Evolutionary conservation across 2,888 invertebrate species (phyloP), one percentile per base, ranked within the genome.

Genomic region (Thecocarcelia acutangulata): DNA sequence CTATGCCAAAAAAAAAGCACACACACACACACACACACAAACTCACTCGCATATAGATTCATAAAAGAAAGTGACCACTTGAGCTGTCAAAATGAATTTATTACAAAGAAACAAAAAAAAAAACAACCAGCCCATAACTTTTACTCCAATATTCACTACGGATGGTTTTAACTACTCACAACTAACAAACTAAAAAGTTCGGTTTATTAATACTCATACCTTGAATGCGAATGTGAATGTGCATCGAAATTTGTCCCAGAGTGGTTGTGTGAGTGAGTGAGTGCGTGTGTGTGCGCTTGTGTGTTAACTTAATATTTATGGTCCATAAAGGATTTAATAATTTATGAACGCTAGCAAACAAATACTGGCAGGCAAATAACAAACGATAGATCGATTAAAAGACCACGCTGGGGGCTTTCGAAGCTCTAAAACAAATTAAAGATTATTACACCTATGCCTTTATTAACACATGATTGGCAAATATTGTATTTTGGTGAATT

Each of bases 71-170:
- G 56, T 77, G 76, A 77, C 68, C 81, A 81, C 76, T 81, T 81
- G 68, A 81, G 66, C 73, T 81, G 81, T 81, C 81, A 69, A 81
- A 81, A 77, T 68, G 17, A 81, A 77, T 81, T 81, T 81, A 81
- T 81, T 77, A 44, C 59, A 24, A 4, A 37, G 33, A 46, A 11
- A 15, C 13, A 21, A 33, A 54, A 50, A 59, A 42, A 17, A 44
- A 52, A 28, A 50, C 33, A 11, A 33, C 11, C 24, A 68, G 8
- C 48, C 8, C 13, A 19, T 44, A 19, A 21, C 42, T 46, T 28
- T 3, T 33, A 5, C 5, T 24, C 24, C n/a, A n/a, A n/a, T n/a
- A 33, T 33, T 9, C 33, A 8, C 33, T 70, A 13, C 48, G 48
- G 15, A 48, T 24, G 21, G 6, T n/a, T 48, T 50, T 15, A 59